These are phyloP conservation scores for Manis pentadactyla DNA, from an alignment of 2,797 vertebrate genomes.

Conservation along the genomic window DNA sequence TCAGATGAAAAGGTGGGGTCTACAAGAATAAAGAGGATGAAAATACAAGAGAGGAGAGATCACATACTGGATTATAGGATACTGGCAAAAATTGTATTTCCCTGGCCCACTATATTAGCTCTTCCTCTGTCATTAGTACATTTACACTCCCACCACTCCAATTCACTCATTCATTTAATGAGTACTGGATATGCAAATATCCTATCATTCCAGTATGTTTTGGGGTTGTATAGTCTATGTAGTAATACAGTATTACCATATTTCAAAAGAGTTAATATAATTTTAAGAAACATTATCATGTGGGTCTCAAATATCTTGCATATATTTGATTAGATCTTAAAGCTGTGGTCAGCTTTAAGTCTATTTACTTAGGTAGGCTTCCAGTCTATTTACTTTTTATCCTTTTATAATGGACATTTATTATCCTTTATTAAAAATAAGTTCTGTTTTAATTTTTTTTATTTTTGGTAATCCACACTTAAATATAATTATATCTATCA, in stretches of 20 bases:
- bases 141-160: background rate
- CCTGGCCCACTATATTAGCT: background rate
- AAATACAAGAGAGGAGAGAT: background rate
- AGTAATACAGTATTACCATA: background rate
- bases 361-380: no score
- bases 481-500: background rate
- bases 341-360: no score
- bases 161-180: background rate
- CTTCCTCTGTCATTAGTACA: background rate
- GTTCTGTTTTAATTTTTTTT: background rate
- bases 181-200: background rate
- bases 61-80: background rate
- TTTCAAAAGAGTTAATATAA: background rate
- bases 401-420: background rate
- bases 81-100: background rate
- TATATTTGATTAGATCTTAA: no score
- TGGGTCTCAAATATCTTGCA: background rate
- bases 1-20: background rate
- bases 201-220: background rate
- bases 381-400: background rate
- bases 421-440: background rate
- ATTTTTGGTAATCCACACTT: background rate
- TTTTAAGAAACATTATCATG: background rate
- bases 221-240: background rate
- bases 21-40: background rate